Percentiles rank a stretch among this genome's conserved stretches.
phyloP scores from a whole-genome alignment of 2,888 invertebrate genomes.

The Archips crataeganus region DNA sequence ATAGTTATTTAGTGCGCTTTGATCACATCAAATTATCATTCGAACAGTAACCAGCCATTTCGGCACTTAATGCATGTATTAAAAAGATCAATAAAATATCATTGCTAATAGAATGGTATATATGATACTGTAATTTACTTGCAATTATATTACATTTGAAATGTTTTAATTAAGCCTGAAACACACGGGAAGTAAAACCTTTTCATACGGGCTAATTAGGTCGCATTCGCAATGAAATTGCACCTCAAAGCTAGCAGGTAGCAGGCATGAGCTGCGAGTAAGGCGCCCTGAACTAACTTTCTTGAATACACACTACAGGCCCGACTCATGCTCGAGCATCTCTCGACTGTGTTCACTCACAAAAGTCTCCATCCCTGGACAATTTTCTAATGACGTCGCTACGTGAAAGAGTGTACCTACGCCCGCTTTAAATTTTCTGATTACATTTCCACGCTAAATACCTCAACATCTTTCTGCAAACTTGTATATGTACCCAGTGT shows the following conservation, averaged over 20 bases:
- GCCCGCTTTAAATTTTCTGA: conserved; percentile 26
- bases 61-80: background rate
- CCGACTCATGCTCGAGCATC: conserved; percentile 47
- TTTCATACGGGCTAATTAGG: conserved; percentile 53
- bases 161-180: background rate
- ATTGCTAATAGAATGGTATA: background rate
- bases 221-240: conserved; percentile 54
- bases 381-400: conserved; percentile 53
- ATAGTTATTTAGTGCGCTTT: background rate
- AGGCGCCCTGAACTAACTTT: conserved; percentile 46
- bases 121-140: background rate
- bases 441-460: conserved; percentile 12
- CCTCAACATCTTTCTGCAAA: background rate
- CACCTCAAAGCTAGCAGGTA: conserved; percentile 41
- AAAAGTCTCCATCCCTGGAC: conserved; percentile 41
- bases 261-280: conserved; percentile 40
- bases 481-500: background rate
- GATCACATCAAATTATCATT: background rate
- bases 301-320: conserved; percentile 56
- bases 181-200: conserved; percentile 4
- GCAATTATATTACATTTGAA: background rate
- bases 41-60: background rate
- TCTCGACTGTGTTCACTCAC: conserved; percentile 30
- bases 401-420: conserved; percentile 35
- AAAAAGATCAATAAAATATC: background rate